These are phyloP conservation scores for Cotesia typhae DNA, from an alignment of 1,140 invertebrate species.

Conservation along the genomic window DNA sequence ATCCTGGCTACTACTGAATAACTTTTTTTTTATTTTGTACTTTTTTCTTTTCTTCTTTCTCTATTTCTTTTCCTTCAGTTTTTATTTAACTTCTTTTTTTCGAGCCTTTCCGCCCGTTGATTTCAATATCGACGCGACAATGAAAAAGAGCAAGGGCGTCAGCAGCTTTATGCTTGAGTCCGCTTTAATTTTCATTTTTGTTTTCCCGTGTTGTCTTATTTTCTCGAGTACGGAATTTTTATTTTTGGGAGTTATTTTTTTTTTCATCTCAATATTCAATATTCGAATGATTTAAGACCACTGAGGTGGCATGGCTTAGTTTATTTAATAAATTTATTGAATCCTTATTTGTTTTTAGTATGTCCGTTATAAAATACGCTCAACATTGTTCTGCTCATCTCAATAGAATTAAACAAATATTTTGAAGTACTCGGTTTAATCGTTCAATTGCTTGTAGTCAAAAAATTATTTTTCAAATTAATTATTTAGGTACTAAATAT, in stretches of 20 bases:
- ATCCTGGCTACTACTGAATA: not conserved
- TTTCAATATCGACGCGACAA: constrained; percentile 44
- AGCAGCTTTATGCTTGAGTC: constrained; percentile 29
- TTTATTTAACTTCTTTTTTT: constrained; percentile 24
- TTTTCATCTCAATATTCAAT: not conserved
- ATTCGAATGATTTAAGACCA: not conserved
- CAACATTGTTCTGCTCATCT: not conserved
- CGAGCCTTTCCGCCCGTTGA: constrained; percentile 46
- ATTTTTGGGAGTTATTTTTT: not conserved
- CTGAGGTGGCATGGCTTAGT: not conserved
- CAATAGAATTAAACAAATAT: too few species aligned
- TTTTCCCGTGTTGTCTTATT: constrained; percentile 30
- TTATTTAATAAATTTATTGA: too few species aligned
- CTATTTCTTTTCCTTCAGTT: constrained; percentile 8
- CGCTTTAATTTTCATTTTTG: constrained; percentile 36
- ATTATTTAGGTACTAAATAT: not conserved
- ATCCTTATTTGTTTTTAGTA: constrained; percentile 7
- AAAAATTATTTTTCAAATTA: too few species aligned
- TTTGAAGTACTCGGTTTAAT: too few species aligned
- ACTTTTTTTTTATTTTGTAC: not conserved
- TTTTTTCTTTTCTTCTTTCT: not conserved
- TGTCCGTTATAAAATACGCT: too few species aligned
- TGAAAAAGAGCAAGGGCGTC: constrained; percentile 22
- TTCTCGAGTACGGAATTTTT: constrained; percentile 13
- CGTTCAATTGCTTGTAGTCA: too few species aligned